Percentiles rank a stretch among this genome's conserved stretches.
Conservation (phyloP, 2,888 invertebrate species). For the Trissolcus japonicus region DNA sequence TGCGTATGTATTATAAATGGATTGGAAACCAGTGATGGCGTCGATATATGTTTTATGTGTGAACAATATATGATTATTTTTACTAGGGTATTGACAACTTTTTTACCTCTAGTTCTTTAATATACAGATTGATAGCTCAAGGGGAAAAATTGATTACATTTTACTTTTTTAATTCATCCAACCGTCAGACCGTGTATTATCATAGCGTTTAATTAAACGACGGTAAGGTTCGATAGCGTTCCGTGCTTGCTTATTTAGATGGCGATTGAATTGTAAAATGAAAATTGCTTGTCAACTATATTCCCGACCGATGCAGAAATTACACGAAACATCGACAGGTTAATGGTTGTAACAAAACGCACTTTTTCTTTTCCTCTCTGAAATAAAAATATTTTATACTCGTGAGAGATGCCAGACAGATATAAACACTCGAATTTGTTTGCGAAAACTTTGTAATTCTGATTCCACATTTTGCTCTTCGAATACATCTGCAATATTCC, state of each 20-base stretch:
- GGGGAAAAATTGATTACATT: slow-evolving; percentile 11
- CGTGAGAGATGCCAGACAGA: no score
- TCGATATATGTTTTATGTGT: no score
- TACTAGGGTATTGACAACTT: not conserved
- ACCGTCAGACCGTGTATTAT: slow-evolving; percentile 10
- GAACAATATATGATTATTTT: not conserved
- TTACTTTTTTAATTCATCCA: slow-evolving; percentile 10
- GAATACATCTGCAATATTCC: no score
- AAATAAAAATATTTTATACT: not conserved
- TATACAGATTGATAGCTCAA: slow-evolving; percentile 9
- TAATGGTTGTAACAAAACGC: slow-evolving; percentile 23
- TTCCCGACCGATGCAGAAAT: slow-evolving; percentile 18
- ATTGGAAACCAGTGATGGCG: no score
- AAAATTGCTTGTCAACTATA: slow-evolving; percentile 17
- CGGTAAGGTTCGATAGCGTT: slow-evolving; percentile 2
- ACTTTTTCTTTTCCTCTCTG: slow-evolving; percentile 26
- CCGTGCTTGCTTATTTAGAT: slow-evolving; percentile 18
- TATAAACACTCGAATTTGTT: no score
- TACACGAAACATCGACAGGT: slow-evolving; percentile 18
- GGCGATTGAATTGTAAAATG: slow-evolving; percentile 20
- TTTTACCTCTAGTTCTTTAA: not conserved
- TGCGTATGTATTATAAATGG: no score
- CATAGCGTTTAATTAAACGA: slow-evolving; percentile 28
- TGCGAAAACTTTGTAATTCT: no score
- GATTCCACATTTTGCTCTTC: no score